These are phyloP conservation scores for Pristiophorus japonicus DNA, from an alignment of 2,113 vertebrate genomes.

Conservation along the genomic window DNA sequence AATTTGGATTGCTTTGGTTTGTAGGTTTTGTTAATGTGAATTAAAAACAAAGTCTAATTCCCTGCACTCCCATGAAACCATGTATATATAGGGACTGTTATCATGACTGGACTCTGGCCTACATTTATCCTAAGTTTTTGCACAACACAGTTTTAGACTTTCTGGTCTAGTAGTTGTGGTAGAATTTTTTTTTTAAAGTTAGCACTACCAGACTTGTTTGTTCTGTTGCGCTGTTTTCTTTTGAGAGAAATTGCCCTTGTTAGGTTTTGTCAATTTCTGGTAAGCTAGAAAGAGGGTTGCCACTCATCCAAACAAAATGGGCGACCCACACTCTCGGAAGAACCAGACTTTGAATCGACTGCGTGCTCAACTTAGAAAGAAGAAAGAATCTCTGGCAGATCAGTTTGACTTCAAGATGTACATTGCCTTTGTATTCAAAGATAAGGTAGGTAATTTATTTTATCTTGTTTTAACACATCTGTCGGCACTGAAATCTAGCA, in stretches of 20 bases:
- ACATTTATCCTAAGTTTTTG: constrained; percentile 37
- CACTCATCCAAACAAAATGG: constrained; percentile 68
- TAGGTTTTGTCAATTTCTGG: constrained; percentile 33
- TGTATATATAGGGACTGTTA: constrained; percentile 36
- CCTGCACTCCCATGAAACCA: constrained; percentile 32
- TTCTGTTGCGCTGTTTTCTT: constrained; percentile 36
- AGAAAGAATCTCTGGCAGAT: constrained; percentile 99
- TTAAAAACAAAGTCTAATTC: constrained; percentile 30
- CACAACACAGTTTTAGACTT: constrained; percentile 36
- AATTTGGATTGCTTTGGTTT: constrained; percentile 37
- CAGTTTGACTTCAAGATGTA: constrained; percentile 99
- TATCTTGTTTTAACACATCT: neutral
- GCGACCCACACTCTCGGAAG: constrained; percentile 97
- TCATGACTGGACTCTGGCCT: constrained; percentile 37
- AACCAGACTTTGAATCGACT: constrained; percentile 99
- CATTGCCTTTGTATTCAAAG: constrained; percentile 99
- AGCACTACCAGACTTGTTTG: constrained; percentile 30
- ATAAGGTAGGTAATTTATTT: constrained; percentile 72
- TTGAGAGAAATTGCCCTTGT: constrained; percentile 35
- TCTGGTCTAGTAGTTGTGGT: constrained; percentile 36
- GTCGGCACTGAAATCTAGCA: neutral
- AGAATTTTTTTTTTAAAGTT: constrained; percentile 22
- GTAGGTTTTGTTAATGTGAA: constrained; percentile 37
- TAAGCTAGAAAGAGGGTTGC: constrained; percentile 34
- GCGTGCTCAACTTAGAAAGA: constrained; percentile 98